Conservation (phyloP, 2,888 invertebrate species). For the Cyclophora albipunctata region DNA sequence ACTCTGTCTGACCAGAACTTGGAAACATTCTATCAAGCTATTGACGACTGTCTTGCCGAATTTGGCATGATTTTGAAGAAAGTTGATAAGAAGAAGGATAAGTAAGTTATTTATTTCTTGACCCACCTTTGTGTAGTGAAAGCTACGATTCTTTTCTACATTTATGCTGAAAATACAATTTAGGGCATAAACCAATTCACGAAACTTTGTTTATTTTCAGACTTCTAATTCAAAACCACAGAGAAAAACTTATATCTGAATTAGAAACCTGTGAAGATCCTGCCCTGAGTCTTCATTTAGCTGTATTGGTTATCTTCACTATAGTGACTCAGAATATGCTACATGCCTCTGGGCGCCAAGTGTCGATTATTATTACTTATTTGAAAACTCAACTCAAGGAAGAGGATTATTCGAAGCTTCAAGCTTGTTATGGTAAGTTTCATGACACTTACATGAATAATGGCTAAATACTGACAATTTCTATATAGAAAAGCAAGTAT, state of each 20-base stretch:
- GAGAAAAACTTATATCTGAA: conserved; percentile 87
- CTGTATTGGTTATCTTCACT: conserved; percentile 86
- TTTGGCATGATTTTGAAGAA: conserved; percentile 90
- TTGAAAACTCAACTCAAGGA: conserved; percentile 81
- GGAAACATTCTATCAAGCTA: conserved; percentile 86
- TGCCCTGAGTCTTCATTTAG: conserved; percentile 85
- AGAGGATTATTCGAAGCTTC: conserved; percentile 79
- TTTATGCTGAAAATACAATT: not conserved
- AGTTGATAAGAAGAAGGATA: conserved; percentile 91
- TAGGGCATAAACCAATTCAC: not conserved
- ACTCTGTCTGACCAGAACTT: conserved; percentile 80
- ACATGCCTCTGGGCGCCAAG: conserved; percentile 95
- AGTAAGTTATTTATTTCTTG: conserved; percentile 36
- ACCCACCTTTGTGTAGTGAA: no score
- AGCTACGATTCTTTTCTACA: not conserved
- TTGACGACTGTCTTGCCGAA: conserved; percentile 81
- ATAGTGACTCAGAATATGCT: conserved; percentile 86
- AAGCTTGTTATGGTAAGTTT: conserved; percentile 84
- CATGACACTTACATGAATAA: not conserved
- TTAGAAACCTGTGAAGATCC: conserved; percentile 84
- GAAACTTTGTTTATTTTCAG: conserved; percentile 57
- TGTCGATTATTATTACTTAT: conserved; percentile 84
- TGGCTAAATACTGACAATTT: not conserved
- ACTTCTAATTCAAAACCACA: conserved; percentile 83
- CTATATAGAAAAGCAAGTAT: not conserved